Conservation (phyloP, 2,888 invertebrate species). For the Drosophila peninsularis region DNA sequence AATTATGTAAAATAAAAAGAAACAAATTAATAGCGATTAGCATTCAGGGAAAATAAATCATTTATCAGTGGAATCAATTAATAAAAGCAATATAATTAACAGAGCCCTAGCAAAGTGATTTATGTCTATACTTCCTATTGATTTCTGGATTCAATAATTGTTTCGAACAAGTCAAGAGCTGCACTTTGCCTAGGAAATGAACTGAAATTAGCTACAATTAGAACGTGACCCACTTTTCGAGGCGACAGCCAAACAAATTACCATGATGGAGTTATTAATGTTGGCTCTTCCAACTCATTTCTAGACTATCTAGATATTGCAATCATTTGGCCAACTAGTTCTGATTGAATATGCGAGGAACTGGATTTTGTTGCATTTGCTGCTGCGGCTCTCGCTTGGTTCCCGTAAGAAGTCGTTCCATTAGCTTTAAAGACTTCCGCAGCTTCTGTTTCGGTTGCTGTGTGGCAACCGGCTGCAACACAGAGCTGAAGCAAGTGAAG, state of each 20-base stretch:
- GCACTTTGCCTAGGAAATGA: slow-evolving; percentile 15
- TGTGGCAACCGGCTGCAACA: slow-evolving; percentile 69
- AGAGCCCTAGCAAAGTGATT: slow-evolving; percentile 21
- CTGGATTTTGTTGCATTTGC: slow-evolving; percentile 32
- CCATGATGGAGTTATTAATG: slow-evolving; percentile 46
- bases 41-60: slow-evolving; percentile 24
- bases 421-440: slow-evolving; percentile 66
- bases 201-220: slow-evolving; percentile 25
- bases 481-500: background rate
- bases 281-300: slow-evolving; percentile 10
- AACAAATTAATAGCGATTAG: slow-evolving; percentile 29
- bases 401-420: slow-evolving; percentile 66
- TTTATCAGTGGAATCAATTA: slow-evolving; percentile 47
- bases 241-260: slow-evolving; percentile 21
- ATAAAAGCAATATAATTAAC: slow-evolving; percentile 14
- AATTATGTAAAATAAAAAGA: slow-evolving; percentile 22
- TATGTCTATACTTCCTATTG: slow-evolving; percentile 16
- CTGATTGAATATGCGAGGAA: slow-evolving; percentile 27
- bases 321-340: slow-evolving; percentile 47
- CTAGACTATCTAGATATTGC: slow-evolving; percentile 25
- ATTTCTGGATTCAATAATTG: slow-evolving; percentile 9
- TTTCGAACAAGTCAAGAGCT: slow-evolving; percentile 8
- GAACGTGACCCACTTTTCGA: slow-evolving; percentile 35
- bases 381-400: slow-evolving; percentile 8
- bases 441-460: slow-evolving; percentile 61